These are phyloP conservation scores for Esox niger DNA, from an alignment of 2,113 vertebrate genomes.

Conservation along the genomic window DNA sequence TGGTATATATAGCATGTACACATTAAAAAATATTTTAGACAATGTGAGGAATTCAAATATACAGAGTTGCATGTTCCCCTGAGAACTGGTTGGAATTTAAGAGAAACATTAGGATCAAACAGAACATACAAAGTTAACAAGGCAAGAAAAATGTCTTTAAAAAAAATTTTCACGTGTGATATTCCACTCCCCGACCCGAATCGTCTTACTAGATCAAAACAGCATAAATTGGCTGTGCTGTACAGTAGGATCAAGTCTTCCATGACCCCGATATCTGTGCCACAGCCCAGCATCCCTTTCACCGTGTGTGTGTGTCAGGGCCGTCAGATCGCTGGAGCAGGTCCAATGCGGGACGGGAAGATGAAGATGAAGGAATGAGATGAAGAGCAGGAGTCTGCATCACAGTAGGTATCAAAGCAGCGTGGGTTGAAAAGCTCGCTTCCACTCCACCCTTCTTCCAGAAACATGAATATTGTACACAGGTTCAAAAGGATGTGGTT, in stretches of 20 bases:
- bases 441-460: constrained; percentile 29
- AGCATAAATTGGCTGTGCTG: constrained; percentile 24
- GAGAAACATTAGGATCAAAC: too few species aligned
- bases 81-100: too few species aligned
- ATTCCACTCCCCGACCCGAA: neutral
- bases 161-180: neutral
- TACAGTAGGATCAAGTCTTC: constrained; percentile 36
- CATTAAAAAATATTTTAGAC: too few species aligned
- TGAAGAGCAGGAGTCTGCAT: constrained; percentile 31
- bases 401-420: constrained; percentile 42
- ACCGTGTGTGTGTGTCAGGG: constrained; percentile 30
- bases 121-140: too few species aligned
- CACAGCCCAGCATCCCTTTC: neutral
- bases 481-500: constrained; percentile 31
- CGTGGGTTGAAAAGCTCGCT: constrained; percentile 42
- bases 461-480: constrained; percentile 45
- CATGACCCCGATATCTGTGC: constrained; percentile 31
- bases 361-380: too few species aligned
- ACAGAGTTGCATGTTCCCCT: too few species aligned
- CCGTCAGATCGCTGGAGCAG: constrained; percentile 42
- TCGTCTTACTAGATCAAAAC: constrained; percentile 22
- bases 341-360: constrained; percentile 40
- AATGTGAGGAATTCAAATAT: too few species aligned
- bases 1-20: too few species aligned
- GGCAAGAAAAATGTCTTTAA: too few species aligned